Conservation (phyloP, 2,888 invertebrate genomes). For the Mamestra brassicae region DNA sequence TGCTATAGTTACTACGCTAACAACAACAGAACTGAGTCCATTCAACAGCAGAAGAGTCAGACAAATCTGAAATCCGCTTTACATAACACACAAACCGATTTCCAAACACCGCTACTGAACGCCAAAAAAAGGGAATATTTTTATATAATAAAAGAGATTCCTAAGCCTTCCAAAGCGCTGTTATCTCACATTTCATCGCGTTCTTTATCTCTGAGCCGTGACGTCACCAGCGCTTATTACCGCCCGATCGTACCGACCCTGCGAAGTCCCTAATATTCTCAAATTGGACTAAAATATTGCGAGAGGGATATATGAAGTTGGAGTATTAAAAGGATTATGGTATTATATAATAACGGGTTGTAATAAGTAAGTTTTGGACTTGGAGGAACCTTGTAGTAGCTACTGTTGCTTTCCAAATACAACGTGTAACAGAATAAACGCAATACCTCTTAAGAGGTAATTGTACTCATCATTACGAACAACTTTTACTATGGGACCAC, state of each 20-base stretch:
- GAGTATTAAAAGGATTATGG: conserved; percentile 56
- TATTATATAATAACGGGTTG: conserved; percentile 6
- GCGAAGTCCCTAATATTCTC: conserved; percentile 62
- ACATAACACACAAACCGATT: conserved; percentile 28
- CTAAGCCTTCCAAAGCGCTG: conserved; percentile 59
- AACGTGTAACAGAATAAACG: too few species aligned
- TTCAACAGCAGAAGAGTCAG: not conserved
- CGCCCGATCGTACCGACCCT: conserved; percentile 59
- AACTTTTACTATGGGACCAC: too few species aligned
- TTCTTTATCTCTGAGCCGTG: conserved; percentile 62
- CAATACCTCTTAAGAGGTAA: too few species aligned
- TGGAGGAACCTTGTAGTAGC: not conserved
- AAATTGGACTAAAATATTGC: conserved; percentile 62
- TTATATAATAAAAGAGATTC: conserved; percentile 59
- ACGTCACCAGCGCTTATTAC: conserved; percentile 63
- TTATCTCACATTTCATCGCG: conserved; percentile 62
- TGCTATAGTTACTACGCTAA: not conserved
- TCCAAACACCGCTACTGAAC: conserved; percentile 23
- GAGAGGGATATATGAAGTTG: conserved; percentile 52
- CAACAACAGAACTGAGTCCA: not conserved
- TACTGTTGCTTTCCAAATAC: too few species aligned
- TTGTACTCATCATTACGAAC: too few species aligned
- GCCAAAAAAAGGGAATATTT: conserved; percentile 52
- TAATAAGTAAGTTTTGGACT: not conserved
- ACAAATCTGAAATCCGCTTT: not conserved